Evolutionary conservation across 2,888 invertebrate genomes (phyloP).

Genomic region (Hirtodrosophila duncani): DNA sequence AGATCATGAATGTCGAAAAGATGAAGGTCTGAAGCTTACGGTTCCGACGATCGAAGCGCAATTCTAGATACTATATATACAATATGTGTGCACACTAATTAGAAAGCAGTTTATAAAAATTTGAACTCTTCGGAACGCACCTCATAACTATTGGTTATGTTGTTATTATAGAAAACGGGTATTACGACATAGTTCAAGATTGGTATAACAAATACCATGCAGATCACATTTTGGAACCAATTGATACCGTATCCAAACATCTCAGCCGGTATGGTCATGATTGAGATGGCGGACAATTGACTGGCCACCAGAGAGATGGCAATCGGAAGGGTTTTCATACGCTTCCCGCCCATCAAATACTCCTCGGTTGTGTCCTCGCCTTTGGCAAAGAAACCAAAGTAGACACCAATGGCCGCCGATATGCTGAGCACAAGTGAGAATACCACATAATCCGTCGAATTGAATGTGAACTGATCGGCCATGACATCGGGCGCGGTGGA

Average conservation of each 20-base stretch:
- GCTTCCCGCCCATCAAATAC: conserved; percentile 81
- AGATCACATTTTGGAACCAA: conserved; percentile 76
- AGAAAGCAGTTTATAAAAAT: background rate
- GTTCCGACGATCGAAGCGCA: conserved; percentile 70
- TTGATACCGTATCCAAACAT: conserved; percentile 79
- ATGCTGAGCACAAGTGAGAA: conserved; percentile 79
- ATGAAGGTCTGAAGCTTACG: conserved; percentile 68
- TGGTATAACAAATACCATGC: conserved; percentile 76
- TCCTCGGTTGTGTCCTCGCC: conserved; percentile 79
- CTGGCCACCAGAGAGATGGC: conserved; percentile 82
- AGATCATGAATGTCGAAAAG: conserved; percentile 63
- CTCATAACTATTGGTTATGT: conserved; percentile 79
- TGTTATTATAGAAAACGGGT: conserved; percentile 80
- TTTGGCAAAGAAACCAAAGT: conserved; percentile 80
- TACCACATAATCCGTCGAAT: conserved; percentile 79
- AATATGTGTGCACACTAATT: background rate
- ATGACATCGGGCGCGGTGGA: no score
- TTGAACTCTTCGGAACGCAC: conserved; percentile 55
- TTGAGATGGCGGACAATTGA: conserved; percentile 80
- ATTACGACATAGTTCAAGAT: conserved; percentile 76
- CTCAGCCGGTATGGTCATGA: conserved; percentile 80
- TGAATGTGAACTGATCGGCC: conserved; percentile 66
- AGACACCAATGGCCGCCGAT: conserved; percentile 81
- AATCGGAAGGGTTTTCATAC: conserved; percentile 81
- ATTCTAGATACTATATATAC: conserved; percentile 71